phyloP scores from a whole-genome alignment of 2,888 invertebrate genomes.

The Conus canariensis region DNA sequence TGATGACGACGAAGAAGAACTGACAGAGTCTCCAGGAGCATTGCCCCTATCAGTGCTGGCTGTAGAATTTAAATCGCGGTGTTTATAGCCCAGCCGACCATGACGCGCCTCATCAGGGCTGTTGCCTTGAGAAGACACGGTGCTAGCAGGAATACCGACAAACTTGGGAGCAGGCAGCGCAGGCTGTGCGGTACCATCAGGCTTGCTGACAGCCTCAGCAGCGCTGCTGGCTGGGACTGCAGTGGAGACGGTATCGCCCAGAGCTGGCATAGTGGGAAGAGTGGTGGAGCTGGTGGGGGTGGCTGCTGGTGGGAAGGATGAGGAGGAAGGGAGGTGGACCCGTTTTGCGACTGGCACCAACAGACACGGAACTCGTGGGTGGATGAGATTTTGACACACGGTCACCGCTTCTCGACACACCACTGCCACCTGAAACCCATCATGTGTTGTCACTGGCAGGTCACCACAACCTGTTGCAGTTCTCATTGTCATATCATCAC shows the following conservation, averaged over 20 bases:
- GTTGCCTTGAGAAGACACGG: too few species aligned
- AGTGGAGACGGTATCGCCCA: neutral
- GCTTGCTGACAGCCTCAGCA: too few species aligned
- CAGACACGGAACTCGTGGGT: conserved; percentile 8
- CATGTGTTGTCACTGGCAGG: neutral
- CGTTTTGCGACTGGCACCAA: neutral
- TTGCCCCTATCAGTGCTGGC: too few species aligned
- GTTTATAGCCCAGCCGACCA: too few species aligned
- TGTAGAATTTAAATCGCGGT: too few species aligned
- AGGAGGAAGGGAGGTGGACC: neutral
- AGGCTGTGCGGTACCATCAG: too few species aligned
- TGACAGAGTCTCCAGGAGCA: too few species aligned
- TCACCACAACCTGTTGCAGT: neutral
- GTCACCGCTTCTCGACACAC: conserved; percentile 19
- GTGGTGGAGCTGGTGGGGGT: neutral
- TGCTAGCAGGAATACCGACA: too few species aligned
- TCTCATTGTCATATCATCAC: too few species aligned
- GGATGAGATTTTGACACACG: conserved; percentile 20
- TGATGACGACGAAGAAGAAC: neutral
- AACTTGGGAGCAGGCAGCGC: too few species aligned
- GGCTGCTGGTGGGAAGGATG: neutral
- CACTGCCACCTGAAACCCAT: conserved; percentile 16
- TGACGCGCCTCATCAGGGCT: too few species aligned
- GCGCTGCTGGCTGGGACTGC: neutral
- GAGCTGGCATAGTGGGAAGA: neutral